These are phyloP conservation scores for Pongo pygmaeus DNA, from an alignment of 2,113 vertebrate genomes.

Conservation along the genomic window DNA sequence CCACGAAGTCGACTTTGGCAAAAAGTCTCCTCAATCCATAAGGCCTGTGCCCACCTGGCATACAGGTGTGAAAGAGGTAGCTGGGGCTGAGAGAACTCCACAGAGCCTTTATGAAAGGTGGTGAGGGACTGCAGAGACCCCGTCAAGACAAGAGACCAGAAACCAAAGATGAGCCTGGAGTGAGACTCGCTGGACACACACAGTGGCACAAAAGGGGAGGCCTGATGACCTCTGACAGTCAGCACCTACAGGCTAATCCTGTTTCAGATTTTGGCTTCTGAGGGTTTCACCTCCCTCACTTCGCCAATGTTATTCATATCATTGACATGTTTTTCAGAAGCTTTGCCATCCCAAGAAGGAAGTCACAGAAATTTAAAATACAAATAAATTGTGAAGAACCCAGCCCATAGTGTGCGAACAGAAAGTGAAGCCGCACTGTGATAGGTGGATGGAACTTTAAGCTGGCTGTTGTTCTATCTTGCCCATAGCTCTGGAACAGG, in stretches of 20 bases:
- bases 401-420: neutral
- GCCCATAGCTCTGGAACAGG: neutral
- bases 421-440: neutral
- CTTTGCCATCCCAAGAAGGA: neutral
- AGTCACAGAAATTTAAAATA: neutral
- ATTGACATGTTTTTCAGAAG: neutral
- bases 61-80: neutral
- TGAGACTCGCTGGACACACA: neutral
- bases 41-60: neutral
- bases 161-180: neutral
- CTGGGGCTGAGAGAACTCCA: neutral
- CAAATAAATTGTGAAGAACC: neutral
- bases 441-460: neutral
- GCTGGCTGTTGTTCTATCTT: too few species aligned
- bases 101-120: neutral
- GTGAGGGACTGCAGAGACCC: fast-evolving
- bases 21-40: neutral
- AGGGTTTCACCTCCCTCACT: neutral
- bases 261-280: neutral
- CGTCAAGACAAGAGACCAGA: neutral
- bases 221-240: neutral
- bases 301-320: neutral
- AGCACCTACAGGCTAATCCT: neutral
- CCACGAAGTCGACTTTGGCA: neutral
- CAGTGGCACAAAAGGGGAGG: neutral